Base-by-base conservation (phyloP, 2,797 vertebrate genomes). In the Phalanger gymnotis region DNA sequence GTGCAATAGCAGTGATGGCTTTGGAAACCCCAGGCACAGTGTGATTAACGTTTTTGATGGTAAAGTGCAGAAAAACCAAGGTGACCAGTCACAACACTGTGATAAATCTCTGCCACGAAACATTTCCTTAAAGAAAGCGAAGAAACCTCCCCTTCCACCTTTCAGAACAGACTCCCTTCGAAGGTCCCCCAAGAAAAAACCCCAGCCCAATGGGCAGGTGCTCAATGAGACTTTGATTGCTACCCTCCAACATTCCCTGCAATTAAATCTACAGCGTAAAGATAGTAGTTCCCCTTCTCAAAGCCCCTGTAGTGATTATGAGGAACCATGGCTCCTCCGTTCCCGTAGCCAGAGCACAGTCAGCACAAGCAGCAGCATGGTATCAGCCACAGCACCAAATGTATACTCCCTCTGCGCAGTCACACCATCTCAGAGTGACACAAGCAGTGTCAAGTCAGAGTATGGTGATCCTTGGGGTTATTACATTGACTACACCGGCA, bases 291-390 rank as follows among this genome's bases (percentile, higher is more conserved):
- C 99, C 0, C 99, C 99, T 40, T 99, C 99, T 14, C 99, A 99
- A 95, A 99, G 99, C 96, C 99, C 99, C n/a, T 99, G 99, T 98
- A 99, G 99, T 4, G 99, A 99, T 98, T 99, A 99, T 0, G 99
- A 99, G 34, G 99, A 99, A 97, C 99, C 99, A 6, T 99, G 99
- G 99, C 98, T 99, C 97, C 97, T 99, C 13, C 99, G 99, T 0
- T 99, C 99, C 0, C 99, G 99, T 96, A 99, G 99, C 98, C 99
- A 99, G 94, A 99, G 99, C 96, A 99, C 99, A 0, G 98, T 99
- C 95, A 99, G 99, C 0, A 99, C 98, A 0, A 98, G 99, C 40
- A 99, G 99, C 98, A 99, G 99, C 61, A 98, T 99, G 94, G 98
- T 99, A 2, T 99, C 99, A 0, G 98, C 99, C 2, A 98, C 98